A percentile compares a stretch with the other conserved stretches of the same genome.
These are phyloP conservation scores for Coboldia fuscipes DNA, from an alignment of 1,140 invertebrate genomes.

Conservation along the genomic window DNA sequence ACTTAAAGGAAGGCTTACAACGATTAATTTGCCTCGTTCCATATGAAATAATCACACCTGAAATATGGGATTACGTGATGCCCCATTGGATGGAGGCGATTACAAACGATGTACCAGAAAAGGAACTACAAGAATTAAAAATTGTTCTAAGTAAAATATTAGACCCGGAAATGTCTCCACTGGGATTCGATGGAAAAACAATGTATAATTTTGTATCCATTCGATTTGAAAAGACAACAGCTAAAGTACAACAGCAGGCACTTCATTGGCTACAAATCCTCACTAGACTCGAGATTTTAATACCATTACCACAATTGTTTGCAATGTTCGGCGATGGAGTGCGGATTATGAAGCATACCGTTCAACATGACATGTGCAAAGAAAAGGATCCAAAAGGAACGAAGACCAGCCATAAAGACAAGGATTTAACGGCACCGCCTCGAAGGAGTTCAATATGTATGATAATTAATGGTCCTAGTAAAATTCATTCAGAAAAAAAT, in stretches of 20 bases:
- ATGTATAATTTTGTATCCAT: constrained; percentile 89
- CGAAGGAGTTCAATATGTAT: constrained; percentile 31
- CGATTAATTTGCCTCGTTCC: constrained; percentile 88
- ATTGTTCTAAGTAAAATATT: constrained; percentile 88
- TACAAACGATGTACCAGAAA: constrained; percentile 80
- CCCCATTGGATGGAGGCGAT: constrained; percentile 97
- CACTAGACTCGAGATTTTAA: constrained; percentile 70
- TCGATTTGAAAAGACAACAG: constrained; percentile 62
- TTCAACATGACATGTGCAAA: constrained; percentile 21
- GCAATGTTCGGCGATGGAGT: constrained; percentile 75
- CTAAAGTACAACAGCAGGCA: constrained; percentile 81
- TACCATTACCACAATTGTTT: constrained; percentile 67
- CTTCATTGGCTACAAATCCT: constrained; percentile 88
- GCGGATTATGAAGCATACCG: constrained; percentile 33
- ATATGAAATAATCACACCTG: constrained; percentile 81
- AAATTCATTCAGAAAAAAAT: neutral
- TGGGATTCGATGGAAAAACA: constrained; percentile 81
- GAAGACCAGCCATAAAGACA: constrained; percentile 20
- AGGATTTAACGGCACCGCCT: constrained; percentile 15
- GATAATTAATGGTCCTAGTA: constrained; percentile 8
- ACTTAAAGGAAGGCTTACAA: constrained; percentile 84
- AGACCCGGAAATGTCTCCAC: constrained; percentile 85
- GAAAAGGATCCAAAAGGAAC: constrained; percentile 23
- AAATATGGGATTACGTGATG: constrained; percentile 96
- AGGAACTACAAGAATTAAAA: constrained; percentile 79